A percentile compares a stretch with the other conserved stretches of the same genome.
Evolutionary conservation across 92 coral and sea anemone genomes (phyloP).

Genomic region (Blastomussa wellsi): DNA sequence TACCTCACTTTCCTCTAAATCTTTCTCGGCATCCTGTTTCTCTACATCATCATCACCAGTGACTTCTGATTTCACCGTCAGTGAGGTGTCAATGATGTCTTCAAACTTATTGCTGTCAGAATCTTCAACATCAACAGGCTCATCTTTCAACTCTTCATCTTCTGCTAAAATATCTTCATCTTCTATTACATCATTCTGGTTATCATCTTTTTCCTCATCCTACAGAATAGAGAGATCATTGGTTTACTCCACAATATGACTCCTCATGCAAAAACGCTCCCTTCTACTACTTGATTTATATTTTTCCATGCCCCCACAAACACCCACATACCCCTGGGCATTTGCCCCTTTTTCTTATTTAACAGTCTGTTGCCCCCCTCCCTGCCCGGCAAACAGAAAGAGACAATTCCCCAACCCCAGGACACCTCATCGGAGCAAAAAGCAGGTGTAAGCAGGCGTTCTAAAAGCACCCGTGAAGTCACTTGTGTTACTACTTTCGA

Average conservation of each 20-base stretch:
- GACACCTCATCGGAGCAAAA: too few species aligned
- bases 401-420: too few species aligned
- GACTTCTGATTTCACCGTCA: slow-evolving; percentile 23
- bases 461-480: too few species aligned
- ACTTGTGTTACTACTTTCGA: too few species aligned
- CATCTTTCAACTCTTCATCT: slow-evolving; percentile 11
- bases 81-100: slow-evolving; percentile 23
- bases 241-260: not conserved
- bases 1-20: not conserved
- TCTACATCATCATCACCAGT: slow-evolving; percentile 24
- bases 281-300: too few species aligned
- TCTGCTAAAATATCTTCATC: slow-evolving; percentile 15
- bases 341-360: too few species aligned
- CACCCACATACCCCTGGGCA: too few species aligned
- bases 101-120: slow-evolving; percentile 39
- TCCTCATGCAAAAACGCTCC: too few species aligned
- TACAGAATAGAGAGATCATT: not conserved
- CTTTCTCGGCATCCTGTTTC: slow-evolving; percentile 26
- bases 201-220: slow-evolving; percentile 32
- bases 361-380: too few species aligned
- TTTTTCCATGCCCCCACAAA: too few species aligned
- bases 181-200: slow-evolving; percentile 27
- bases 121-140: slow-evolving; percentile 20
- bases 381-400: too few species aligned
- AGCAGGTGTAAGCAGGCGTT: too few species aligned